phyloP scores from a whole-genome alignment of 2,888 invertebrate species.

The Fragum sueziense region DNA sequence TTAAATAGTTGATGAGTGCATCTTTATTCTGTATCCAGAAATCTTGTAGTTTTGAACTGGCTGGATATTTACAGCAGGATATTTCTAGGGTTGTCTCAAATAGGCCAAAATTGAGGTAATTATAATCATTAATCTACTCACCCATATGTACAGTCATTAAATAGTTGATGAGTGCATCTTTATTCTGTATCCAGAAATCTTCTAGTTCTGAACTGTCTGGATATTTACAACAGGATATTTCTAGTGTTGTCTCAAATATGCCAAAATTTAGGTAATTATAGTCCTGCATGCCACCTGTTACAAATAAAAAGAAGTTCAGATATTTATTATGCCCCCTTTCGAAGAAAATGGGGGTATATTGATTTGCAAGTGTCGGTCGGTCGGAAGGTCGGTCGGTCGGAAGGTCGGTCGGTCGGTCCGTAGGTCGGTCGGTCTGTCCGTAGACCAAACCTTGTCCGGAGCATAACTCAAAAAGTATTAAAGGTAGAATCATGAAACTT shows the following conservation, averaged over 20 bases:
- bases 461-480: no score
- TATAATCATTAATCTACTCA: conserved; percentile 92
- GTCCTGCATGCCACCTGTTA: conserved; percentile 93
- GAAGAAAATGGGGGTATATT: no score
- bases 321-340: no score
- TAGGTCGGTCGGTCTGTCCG: no score
- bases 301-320: no score
- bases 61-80: conserved; percentile 96
- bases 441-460: no score
- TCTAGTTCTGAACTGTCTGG: conserved; percentile 91
- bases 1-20: conserved; percentile 82
- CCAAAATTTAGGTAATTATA: conserved; percentile 97
- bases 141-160: conserved; percentile 66
- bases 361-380: no score
- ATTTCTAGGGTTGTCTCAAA: conserved; percentile 97
- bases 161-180: conserved; percentile 85
- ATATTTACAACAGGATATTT: conserved; percentile 97
- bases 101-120: conserved; percentile 95
- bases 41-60: conserved; percentile 89
- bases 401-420: no score
- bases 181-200: conserved; percentile 94
- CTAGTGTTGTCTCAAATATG: conserved; percentile 96
- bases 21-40: conserved; percentile 95
- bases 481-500: no score
- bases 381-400: no score